Conservation (phyloP, 2,797 vertebrate species). For the Rhabdophis nuchalis region DNA sequence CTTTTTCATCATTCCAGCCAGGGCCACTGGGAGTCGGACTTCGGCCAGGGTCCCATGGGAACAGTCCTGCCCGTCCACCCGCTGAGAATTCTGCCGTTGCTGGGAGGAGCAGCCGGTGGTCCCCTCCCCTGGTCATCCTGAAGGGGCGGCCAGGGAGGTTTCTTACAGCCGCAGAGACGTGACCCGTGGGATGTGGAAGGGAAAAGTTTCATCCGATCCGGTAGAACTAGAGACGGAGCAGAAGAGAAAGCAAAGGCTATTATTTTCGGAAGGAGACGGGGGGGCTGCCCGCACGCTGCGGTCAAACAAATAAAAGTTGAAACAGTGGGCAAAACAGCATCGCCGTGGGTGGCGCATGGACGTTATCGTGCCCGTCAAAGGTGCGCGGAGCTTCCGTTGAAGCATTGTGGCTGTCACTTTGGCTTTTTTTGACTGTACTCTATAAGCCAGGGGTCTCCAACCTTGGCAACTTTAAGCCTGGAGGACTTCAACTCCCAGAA, state of each 20-base stretch:
- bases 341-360: neutral
- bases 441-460: too few relatives aligned
- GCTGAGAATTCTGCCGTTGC: neutral
- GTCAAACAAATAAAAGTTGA: neutral
- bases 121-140: slow-evolving; percentile 2
- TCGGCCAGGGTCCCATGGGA: too few relatives aligned
- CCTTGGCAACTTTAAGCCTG: too few relatives aligned
- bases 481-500: too few relatives aligned
- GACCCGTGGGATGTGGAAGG: slow-evolving; percentile 73
- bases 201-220: slow-evolving; percentile 72
- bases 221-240: slow-evolving; percentile 54
- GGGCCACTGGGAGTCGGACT: neutral
- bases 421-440: neutral
- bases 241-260: neutral
- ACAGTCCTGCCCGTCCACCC: neutral
- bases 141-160: rapidly evolving
- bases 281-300: neutral
- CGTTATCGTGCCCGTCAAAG: neutral
- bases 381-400: neutral
- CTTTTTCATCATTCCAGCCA: neutral
- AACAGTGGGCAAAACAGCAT: rapidly evolving
- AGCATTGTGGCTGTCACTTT: neutral
- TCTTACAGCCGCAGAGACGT: slow-evolving; percentile 70
- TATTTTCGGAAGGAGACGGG: neutral
- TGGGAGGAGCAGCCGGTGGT: rapidly evolving